Percentiles rank a stretch among this genome's conserved stretches.
Evolutionary conservation across 1,140 invertebrate species (phyloP).

Genomic region (Whitmania pigra): DNA sequence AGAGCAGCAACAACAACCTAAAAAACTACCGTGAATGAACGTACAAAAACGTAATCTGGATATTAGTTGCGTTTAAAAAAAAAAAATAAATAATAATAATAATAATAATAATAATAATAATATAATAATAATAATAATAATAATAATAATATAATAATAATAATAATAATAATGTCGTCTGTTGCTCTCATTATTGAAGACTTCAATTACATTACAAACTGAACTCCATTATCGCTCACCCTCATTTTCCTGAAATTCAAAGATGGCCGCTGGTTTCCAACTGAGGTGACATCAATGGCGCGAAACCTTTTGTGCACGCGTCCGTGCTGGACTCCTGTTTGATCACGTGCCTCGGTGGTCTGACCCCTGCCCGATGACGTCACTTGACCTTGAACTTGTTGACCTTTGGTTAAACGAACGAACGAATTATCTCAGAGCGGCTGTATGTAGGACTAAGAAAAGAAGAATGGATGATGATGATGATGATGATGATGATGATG

Average conservation of each 20-base stretch:
- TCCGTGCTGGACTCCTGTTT: constrained; percentile 3
- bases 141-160: too few species aligned
- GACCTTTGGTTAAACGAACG: not conserved
- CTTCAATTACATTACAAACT: not conserved
- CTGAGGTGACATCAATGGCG: constrained; percentile 1
- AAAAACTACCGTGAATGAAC: too few species aligned
- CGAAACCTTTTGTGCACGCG: constrained; percentile 10
- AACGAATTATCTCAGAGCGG: not conserved
- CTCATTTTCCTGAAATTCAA: constrained; percentile 13
- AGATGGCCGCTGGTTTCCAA: not conserved
- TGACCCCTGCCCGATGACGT: not conserved
- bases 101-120: too few species aligned
- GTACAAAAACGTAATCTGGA: too few species aligned
- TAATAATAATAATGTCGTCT: too few species aligned
- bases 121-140: too few species aligned
- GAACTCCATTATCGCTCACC: not conserved
- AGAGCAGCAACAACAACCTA: too few species aligned
- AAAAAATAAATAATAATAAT: too few species aligned
- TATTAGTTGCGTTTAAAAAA: too few species aligned
- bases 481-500: constrained; percentile 5
- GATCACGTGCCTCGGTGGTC: not conserved
- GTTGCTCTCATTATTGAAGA: too few species aligned
- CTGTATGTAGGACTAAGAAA: too few species aligned
- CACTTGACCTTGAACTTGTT: not conserved
- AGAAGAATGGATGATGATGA: not conserved